Percentiles rank a stretch among this genome's conserved stretches.
Evolutionary conservation across 2,888 invertebrate genomes (phyloP).

Genomic region (Bugula neritina): DNA sequence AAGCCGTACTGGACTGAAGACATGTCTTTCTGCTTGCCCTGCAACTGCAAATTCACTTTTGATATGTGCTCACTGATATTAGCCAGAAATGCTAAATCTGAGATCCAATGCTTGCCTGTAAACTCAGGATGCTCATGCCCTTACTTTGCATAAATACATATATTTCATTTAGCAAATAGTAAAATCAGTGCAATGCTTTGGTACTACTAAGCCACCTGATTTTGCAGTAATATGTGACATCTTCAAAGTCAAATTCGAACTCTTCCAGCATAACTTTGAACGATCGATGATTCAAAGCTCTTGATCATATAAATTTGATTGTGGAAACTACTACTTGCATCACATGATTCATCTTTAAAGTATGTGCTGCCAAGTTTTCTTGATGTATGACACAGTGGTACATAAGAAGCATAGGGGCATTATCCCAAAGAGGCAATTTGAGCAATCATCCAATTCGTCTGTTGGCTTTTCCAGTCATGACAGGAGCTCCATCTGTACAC

Average conservation of each 20-base stretch:
- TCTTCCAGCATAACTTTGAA: slow-evolving; percentile 2
- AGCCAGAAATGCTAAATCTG: too few species aligned
- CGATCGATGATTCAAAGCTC: neutral
- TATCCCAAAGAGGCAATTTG: neutral
- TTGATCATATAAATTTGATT: neutral
- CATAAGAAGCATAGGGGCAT: neutral
- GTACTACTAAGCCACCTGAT: neutral
- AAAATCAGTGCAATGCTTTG: neutral
- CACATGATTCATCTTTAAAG: slow-evolving; percentile 15
- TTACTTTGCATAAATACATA: neutral
- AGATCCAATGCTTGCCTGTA: too few species aligned
- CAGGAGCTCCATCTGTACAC: slow-evolving; percentile 22
- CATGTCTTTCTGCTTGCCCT: too few species aligned
- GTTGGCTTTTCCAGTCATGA: neutral
- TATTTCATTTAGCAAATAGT: neutral
- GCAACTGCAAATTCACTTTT: too few species aligned
- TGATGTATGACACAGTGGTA: neutral
- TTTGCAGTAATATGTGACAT: slow-evolving; percentile 22
- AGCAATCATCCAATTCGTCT: neutral
- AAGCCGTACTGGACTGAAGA: too few species aligned
- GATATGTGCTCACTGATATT: too few species aligned
- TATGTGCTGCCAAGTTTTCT: neutral
- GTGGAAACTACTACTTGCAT: neutral
- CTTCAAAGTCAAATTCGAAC: neutral
- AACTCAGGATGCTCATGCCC: too few species aligned